These are phyloP conservation scores for Etheostoma nigrum DNA, from an alignment of 2,797 vertebrate species.

Conservation along the genomic window DNA sequence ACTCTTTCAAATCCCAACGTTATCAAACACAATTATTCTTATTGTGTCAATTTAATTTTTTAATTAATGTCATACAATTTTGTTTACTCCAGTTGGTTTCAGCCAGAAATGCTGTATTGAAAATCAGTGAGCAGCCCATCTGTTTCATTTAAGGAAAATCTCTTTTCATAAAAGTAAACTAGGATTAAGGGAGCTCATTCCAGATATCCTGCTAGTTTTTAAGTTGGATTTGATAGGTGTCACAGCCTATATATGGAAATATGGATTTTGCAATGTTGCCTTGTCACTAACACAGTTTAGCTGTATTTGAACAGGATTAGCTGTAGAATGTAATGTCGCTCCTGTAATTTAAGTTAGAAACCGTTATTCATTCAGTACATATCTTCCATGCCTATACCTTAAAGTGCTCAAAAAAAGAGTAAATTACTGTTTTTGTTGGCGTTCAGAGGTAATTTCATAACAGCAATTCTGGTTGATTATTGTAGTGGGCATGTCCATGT, in stretches of 20 bases:
- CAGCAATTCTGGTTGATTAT: constrained; percentile 3
- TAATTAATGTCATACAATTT: neutral
- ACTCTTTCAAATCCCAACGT: constrained; percentile 10
- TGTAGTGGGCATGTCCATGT: neutral
- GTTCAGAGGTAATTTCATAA: constrained; percentile 12
- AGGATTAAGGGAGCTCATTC: constrained; percentile 8
- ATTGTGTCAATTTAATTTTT: constrained; percentile 27
- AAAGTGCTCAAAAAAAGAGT: neutral
- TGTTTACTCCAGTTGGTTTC: constrained; percentile 8
- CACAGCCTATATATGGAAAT: constrained; percentile 5
- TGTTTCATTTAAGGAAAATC: constrained; percentile 5
- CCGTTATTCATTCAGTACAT: neutral
- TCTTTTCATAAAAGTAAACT: neutral
- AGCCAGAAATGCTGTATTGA: constrained; percentile 1
- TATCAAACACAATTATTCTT: constrained; percentile 30
- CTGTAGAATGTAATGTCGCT: constrained; percentile 1
- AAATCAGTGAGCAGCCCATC: neutral
- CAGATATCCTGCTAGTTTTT: constrained; percentile 2
- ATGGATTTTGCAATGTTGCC: constrained; percentile 35
- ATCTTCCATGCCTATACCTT: neutral
- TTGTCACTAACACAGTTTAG: constrained; percentile 13
- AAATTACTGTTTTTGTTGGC: constrained; percentile 19
- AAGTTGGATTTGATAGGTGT: constrained; percentile 19
- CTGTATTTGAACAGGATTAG: constrained; percentile 31
- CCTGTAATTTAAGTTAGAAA: constrained; percentile 21